A percentile compares a stretch with the other conserved stretches of the same genome.
Conservation (phyloP, 1,140 invertebrate genomes). For the Polyergus mexicanus region DNA sequence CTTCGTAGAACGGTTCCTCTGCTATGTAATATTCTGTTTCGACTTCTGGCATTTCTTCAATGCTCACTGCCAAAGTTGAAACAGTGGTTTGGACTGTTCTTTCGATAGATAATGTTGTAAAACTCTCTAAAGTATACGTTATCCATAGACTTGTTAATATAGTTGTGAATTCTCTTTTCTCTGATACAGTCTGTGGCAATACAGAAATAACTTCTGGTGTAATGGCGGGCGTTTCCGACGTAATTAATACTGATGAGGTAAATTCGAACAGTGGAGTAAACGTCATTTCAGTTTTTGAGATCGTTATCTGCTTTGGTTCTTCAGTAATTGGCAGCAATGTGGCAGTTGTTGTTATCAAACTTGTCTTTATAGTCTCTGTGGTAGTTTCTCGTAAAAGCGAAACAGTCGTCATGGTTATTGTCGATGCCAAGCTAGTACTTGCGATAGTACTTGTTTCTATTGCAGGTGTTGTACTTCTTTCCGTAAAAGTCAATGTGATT, state of each 20-base stretch:
- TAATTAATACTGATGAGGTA: background rate
- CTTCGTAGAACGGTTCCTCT: constrained; percentile 5
- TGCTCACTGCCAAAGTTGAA: background rate
- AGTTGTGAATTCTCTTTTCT: constrained; percentile 20
- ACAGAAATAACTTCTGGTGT: constrained; percentile 7
- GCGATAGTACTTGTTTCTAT: constrained; percentile 7
- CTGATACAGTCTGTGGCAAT: constrained; percentile 16
- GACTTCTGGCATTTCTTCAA: background rate
- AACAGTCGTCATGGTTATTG: background rate
- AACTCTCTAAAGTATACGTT: background rate
- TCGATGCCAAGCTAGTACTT: background rate
- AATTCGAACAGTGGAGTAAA: background rate
- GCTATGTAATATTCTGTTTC: constrained; percentile 49
- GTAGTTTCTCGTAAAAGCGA: background rate
- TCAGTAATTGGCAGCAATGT: background rate
- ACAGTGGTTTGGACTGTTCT: background rate
- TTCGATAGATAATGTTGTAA: background rate
- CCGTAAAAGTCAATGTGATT: background rate
- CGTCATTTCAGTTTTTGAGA: background rate
- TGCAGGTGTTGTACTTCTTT: constrained; percentile 5
- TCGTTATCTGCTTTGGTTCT: background rate
- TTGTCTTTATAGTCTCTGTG: constrained; percentile 1
- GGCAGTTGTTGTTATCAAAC: background rate
- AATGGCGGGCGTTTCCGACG: background rate
- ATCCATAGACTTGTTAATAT: background rate